Conservation (phyloP, 1,140 invertebrate genomes). For the Drosophila trapezifrons region DNA sequence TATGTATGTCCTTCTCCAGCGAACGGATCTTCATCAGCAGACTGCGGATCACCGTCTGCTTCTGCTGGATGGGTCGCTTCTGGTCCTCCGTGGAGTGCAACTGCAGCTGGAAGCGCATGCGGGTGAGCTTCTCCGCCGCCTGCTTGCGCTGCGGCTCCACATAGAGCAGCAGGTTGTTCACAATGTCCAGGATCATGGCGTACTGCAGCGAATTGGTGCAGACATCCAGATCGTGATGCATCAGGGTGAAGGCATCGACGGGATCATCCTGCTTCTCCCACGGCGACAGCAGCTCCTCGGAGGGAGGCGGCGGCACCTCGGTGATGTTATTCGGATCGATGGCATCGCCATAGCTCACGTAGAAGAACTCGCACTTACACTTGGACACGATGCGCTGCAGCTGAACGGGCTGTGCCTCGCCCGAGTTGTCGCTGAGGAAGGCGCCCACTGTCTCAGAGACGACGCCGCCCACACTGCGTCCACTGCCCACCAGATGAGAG, state of each 20-base stretch:
- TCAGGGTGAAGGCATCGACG: constrained; percentile 98
- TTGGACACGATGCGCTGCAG: constrained; percentile 97
- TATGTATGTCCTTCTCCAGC: constrained; percentile 95
- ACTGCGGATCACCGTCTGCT: constrained; percentile 94
- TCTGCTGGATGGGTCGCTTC: constrained; percentile 94
- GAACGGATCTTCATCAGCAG: constrained; percentile 92
- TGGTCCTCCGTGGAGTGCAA: constrained; percentile 95
- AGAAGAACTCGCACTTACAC: constrained; percentile 99
- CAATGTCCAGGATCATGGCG: constrained; percentile 97
- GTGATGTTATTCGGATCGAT: constrained; percentile 88
- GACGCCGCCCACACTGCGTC: constrained; percentile 97
- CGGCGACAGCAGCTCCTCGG: constrained; percentile 88
- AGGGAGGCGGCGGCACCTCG: constrained; percentile 88
- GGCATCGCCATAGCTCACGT: constrained; percentile 95
- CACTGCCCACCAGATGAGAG: constrained; percentile 95
- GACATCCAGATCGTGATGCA: constrained; percentile 99
- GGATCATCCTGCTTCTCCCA: constrained; percentile 93
- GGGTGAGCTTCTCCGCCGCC: constrained; percentile 93
- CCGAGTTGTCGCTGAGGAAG: constrained; percentile 86
- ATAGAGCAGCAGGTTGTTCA: constrained; percentile 98
- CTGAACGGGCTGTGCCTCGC: constrained; percentile 85
- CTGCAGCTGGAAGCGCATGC: constrained; percentile 97
- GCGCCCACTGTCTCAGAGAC: constrained; percentile 96
- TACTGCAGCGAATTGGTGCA: constrained; percentile 98
- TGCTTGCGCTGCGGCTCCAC: constrained; percentile 98